Conservation (phyloP, 2,888 invertebrate species). For the Orthosia incerta region DNA sequence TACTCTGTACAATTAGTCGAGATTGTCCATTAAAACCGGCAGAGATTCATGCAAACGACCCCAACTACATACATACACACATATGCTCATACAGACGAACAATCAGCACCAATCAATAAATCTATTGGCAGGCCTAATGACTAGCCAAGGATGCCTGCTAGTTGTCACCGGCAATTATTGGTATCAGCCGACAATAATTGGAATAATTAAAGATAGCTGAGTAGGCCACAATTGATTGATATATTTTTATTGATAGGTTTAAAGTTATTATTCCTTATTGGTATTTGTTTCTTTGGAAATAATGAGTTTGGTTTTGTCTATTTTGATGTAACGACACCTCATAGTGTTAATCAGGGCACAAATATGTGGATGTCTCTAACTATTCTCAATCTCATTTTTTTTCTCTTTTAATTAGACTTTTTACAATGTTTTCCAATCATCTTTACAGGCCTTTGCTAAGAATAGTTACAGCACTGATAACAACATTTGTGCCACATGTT, state of each 20-base stretch:
- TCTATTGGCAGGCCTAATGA: conserved; percentile 89
- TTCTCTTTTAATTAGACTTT: too few species aligned
- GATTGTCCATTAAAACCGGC: conserved; percentile 85
- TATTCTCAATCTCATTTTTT: too few species aligned
- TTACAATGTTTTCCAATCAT: too few species aligned
- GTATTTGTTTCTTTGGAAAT: conserved; percentile 3
- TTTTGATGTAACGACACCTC: neutral
- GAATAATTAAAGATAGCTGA: conserved; percentile 85
- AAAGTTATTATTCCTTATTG: conserved; percentile 22
- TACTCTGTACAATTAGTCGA: conserved; percentile 85
- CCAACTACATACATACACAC: conserved; percentile 75
- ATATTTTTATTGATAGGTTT: conserved; percentile 61
- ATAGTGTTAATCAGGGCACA: neutral
- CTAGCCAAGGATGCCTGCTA: conserved; percentile 86
- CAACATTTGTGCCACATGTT: too few species aligned
- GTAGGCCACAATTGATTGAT: conserved; percentile 69
- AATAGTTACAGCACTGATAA: too few species aligned
- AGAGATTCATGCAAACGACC: conserved; percentile 89
- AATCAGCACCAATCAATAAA: conserved; percentile 91
- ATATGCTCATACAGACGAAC: conserved; percentile 78
- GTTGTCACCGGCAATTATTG: conserved; percentile 83
- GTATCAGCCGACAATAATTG: conserved; percentile 81
- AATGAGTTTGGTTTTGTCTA: neutral
- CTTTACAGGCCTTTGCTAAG: too few species aligned
- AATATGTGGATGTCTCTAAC: too few species aligned